Percentiles rank a stretch among this genome's conserved stretches.
Conservation (phyloP, 1,140 invertebrate genomes). For the Gyrodactylus salaris region DNA sequence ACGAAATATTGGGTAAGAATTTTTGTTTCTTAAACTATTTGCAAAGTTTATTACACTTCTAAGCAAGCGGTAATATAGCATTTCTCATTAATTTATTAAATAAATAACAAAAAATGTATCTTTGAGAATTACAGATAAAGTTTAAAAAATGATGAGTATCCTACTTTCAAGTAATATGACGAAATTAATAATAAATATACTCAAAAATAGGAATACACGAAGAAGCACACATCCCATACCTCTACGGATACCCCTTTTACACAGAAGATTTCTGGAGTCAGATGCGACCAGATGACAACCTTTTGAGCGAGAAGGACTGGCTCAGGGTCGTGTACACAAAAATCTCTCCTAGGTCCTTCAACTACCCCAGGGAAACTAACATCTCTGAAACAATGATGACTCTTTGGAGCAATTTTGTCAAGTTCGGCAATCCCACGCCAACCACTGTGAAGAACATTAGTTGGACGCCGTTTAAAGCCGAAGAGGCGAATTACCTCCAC, state of each 20-base stretch:
- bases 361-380: slow-evolving; percentile 1
- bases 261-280: not conserved
- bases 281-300: not conserved
- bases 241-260: not conserved
- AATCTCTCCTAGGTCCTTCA: not conserved
- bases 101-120: no score
- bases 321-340: not conserved
- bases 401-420: slow-evolving; percentile 4
- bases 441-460: not conserved
- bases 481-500: not conserved
- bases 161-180: no score
- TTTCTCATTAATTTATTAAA: no score
- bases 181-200: no score
- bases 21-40: no score
- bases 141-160: no score
- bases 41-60: no score
- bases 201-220: not conserved
- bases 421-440: slow-evolving; percentile 4
- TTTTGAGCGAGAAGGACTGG: not conserved
- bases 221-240: not conserved
- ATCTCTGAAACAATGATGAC: slow-evolving; percentile 1
- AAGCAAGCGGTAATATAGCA: no score
- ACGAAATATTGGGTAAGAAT: no score
- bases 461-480: not conserved
- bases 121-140: no score